Conservation (phyloP, 2,888 invertebrate species). For the Sycophila texana region DNA sequence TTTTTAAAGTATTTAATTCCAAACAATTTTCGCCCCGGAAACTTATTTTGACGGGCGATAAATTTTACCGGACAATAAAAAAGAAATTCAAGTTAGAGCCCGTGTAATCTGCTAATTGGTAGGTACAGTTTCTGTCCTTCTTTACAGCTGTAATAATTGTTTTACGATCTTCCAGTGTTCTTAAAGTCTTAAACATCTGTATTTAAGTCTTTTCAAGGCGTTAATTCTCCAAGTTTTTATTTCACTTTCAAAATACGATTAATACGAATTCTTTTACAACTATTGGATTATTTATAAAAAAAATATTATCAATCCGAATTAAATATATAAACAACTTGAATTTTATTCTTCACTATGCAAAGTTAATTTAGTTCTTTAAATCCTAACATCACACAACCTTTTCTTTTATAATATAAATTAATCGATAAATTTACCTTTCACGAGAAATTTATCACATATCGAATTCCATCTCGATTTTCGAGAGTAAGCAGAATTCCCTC, state of each 20-base stretch:
- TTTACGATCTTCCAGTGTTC: slow-evolving; percentile 37
- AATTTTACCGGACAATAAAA: slow-evolving; percentile 14
- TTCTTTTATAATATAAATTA: no score
- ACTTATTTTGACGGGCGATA: slow-evolving; percentile 18
- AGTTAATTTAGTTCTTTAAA: no score
- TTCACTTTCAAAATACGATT: slow-evolving; percentile 6
- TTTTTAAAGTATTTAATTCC: slow-evolving; percentile 16
- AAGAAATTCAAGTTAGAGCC: slow-evolving; percentile 18
- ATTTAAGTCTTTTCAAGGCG: slow-evolving; percentile 28
- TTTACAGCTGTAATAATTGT: slow-evolving; percentile 46
- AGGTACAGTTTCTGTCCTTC: background rate
- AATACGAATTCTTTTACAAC: background rate
- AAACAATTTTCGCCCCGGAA: slow-evolving; percentile 14
- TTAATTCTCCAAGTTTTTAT: slow-evolving; percentile 25
- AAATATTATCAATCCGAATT: background rate
- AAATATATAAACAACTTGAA: no score
- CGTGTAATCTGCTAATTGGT: slow-evolving; percentile 2
- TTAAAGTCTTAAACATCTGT: slow-evolving; percentile 17
- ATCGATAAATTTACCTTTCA: no score
- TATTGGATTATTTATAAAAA: background rate
- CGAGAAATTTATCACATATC: no score
- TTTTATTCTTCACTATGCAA: no score
- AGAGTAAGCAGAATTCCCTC: no score
- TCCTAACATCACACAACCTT: no score
- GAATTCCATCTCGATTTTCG: no score